Conservation (phyloP, 2,888 invertebrate genomes). For the Drosophila cognata region DNA sequence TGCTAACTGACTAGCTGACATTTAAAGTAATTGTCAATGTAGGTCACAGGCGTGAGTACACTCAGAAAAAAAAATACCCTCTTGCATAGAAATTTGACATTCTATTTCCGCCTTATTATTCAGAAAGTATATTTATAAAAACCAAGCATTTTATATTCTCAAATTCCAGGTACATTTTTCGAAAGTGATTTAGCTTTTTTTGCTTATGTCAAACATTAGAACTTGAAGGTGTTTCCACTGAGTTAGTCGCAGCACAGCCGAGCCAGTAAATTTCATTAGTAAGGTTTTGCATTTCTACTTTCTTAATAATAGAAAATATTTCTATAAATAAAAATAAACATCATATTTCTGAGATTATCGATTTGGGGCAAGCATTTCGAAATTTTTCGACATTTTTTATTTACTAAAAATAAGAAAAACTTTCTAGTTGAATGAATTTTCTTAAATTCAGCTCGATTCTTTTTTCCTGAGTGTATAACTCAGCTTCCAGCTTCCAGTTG, state of each 20-base stretch:
- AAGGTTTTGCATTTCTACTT: background rate
- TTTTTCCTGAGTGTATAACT: background rate
- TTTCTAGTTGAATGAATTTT: background rate
- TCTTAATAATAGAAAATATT: background rate
- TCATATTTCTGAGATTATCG: background rate
- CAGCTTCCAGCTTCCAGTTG: background rate
- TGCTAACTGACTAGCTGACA: slow-evolving; percentile 17
- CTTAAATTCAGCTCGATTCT: background rate
- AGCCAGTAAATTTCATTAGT: background rate
- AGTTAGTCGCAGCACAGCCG: background rate
- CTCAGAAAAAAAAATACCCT: background rate
- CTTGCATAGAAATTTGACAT: background rate
- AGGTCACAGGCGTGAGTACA: background rate
- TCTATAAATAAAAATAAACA: background rate
- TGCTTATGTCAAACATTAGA: background rate
- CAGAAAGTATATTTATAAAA: background rate
- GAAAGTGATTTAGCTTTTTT: background rate
- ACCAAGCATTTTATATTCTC: background rate
- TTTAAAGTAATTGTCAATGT: slow-evolving; percentile 3
- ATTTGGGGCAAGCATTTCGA: background rate
- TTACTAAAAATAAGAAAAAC: background rate
- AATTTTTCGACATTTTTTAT: fast-evolving
- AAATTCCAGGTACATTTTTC: background rate
- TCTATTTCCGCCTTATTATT: background rate
- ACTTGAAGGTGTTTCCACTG: background rate